These are phyloP conservation scores for Chymomyza caudatula DNA, from an alignment of 2,888 invertebrate species.

Conservation along the genomic window DNA sequence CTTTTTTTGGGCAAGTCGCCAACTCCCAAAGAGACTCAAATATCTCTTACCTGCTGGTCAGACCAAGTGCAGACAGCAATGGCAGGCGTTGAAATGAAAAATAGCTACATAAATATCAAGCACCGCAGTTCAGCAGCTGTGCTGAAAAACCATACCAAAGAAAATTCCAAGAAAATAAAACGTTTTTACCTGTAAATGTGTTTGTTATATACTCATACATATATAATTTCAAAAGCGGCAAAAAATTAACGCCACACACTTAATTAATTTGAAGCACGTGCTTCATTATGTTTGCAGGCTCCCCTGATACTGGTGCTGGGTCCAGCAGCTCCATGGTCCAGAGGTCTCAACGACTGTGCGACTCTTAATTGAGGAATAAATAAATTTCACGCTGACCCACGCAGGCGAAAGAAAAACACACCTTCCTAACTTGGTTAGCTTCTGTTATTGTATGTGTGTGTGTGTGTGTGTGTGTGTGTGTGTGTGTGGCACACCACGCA, in stretches of 20 bases:
- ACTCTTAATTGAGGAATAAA: slow-evolving; percentile 60
- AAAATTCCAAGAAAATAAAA: background rate
- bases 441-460: background rate
- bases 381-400: slow-evolving; percentile 59
- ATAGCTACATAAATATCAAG: slow-evolving; percentile 5
- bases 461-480: background rate
- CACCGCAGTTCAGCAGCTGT: background rate
- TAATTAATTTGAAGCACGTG: slow-evolving; percentile 71
- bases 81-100: slow-evolving; percentile 47
- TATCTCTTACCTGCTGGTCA: slow-evolving; percentile 2
- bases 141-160: background rate
- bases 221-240: slow-evolving; percentile 38
- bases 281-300: slow-evolving; percentile 59
- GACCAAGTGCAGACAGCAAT: slow-evolving; percentile 5
- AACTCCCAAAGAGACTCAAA: slow-evolving; percentile 7
- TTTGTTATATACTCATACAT: background rate
- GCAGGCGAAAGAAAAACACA: slow-evolving; percentile 17
- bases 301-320: slow-evolving; percentile 2
- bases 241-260: slow-evolving; percentile 46
- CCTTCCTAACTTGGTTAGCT: slow-evolving; percentile 55
- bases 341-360: background rate
- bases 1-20: slow-evolving; percentile 44
- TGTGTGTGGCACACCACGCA: background rate
- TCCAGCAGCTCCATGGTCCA: background rate
- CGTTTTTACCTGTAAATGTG: background rate